phyloP scores from a whole-genome alignment of 2,888 invertebrate genomes.

The Callyntrura sp. region DNA sequence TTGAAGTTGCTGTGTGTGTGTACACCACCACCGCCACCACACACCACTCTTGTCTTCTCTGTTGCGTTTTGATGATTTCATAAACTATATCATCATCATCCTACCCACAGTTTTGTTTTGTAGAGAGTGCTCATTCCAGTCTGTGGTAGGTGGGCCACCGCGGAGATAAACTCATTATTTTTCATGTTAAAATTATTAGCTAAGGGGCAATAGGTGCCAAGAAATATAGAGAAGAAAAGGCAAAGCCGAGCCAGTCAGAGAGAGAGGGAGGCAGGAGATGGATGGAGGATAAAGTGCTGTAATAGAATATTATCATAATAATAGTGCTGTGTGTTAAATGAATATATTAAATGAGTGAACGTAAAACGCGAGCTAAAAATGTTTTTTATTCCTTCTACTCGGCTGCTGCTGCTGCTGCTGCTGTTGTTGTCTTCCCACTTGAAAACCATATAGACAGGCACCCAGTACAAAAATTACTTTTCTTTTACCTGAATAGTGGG shows the following conservation, averaged over 20 bases:
- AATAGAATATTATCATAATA: constrained; percentile 79
- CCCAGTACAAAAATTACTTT: neutral
- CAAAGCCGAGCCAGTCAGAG: constrained; percentile 32
- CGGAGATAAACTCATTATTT: constrained; percentile 84
- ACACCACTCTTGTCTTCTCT: neutral
- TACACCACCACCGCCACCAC: neutral
- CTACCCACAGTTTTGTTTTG: neutral
- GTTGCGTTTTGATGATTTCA: constrained; percentile 39
- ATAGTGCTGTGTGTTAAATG: constrained; percentile 75
- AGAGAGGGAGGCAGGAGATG: constrained; percentile 13
- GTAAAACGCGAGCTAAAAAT: constrained; percentile 64
- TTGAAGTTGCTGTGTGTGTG: neutral
- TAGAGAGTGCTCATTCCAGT: constrained; percentile 61
- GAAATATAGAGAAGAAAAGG: constrained; percentile 35
- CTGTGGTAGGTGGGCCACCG: constrained; percentile 84
- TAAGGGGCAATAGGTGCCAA: constrained; percentile 84
- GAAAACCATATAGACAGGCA: neutral
- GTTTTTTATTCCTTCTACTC: neutral
- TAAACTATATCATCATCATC: constrained; percentile 54
- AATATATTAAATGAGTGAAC: constrained; percentile 69
- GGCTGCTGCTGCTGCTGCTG: neutral
- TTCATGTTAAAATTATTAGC: constrained; percentile 84
- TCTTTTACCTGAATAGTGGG: neutral
- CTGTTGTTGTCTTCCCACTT: neutral
- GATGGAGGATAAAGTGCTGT: constrained; percentile 54